Base-by-base conservation (phyloP, 2,797 vertebrate species). In the Manis crassicaudata region DNA sequence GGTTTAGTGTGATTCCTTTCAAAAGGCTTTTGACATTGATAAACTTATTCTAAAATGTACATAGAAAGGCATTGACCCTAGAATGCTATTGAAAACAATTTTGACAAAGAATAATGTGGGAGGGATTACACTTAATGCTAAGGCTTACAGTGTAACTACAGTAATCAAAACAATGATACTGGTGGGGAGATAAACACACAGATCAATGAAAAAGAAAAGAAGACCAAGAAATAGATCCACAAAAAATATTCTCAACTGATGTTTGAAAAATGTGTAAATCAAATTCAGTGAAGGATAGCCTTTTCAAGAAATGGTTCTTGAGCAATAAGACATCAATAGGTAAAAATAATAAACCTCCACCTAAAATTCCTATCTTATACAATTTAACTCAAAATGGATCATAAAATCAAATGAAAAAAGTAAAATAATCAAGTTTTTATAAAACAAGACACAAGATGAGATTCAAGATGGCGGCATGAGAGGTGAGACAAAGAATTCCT, bases 301-400 rank as follows among this genome's bases (percentile, higher is more conserved):
- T 77, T 93, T 90, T 77, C 65, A 96, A 82, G 18, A 75, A 93
- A 88, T 58, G 37, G 17, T 88, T 7, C 72, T 92, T 23, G 35
- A 88, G 37, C 25, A 79, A 88, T 40, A 40, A 46, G 63, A 79
- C 23, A 92, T 32, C 7, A n/a, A 12, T 35, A 79, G n/a, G 79
- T n/a, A 46, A 58, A 67, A 56, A 58, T 29, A 84, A 84, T 46
- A 63, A 88, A 65, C 4, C 5, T 40, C 68, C n/a, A 32, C 63
- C 21, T n/a, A 77, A 88, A 77, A 17, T 6, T 80, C 6, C 79
- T 18, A 63, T 4, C 62, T 73, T 70, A 79, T 7, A 91, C 37
- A 82, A 70, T 62, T 88, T 73, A 60, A 92, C n/a, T 83, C 60
- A 92, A 87, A 82, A 87, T 82, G 14, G 43, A 40, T 52, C 60